Conservation (phyloP, 2,113 vertebrate species). For the Heliornis fulica region DNA sequence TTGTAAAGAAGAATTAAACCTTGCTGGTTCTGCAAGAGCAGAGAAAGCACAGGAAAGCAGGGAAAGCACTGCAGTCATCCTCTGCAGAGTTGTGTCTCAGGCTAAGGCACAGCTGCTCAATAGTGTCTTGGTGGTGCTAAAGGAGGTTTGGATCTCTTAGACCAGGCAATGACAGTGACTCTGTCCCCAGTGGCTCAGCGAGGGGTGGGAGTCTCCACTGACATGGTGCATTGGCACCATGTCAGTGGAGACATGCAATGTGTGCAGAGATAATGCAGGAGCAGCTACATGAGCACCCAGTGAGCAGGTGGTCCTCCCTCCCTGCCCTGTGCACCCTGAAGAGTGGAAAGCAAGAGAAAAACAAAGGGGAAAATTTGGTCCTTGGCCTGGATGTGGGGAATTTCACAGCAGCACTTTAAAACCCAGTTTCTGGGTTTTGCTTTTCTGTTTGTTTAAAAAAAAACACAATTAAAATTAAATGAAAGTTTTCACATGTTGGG, state of each 20-base stretch:
- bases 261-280: neutral
- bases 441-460: neutral
- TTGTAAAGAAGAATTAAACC: neutral
- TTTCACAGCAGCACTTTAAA: neutral
- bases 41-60: neutral
- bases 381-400: neutral
- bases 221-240: neutral
- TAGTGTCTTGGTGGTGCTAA: neutral
- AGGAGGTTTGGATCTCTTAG: neutral
- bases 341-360: neutral
- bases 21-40: neutral
- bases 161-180: neutral
- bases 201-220: accelerated
- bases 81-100: neutral
- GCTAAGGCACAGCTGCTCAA: neutral
- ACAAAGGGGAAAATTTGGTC: neutral
- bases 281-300: neutral
- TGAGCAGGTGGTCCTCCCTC: accelerated
- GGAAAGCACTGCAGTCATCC: neutral
- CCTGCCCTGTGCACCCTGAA: neutral
- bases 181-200: neutral
- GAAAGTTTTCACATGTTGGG: neutral
- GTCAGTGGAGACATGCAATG: too few species aligned
- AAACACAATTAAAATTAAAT: constrained; percentile 23
- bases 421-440: accelerated